phyloP scores from a whole-genome alignment of 2,888 invertebrate species.

The Dromius quadrimaculatus region DNA sequence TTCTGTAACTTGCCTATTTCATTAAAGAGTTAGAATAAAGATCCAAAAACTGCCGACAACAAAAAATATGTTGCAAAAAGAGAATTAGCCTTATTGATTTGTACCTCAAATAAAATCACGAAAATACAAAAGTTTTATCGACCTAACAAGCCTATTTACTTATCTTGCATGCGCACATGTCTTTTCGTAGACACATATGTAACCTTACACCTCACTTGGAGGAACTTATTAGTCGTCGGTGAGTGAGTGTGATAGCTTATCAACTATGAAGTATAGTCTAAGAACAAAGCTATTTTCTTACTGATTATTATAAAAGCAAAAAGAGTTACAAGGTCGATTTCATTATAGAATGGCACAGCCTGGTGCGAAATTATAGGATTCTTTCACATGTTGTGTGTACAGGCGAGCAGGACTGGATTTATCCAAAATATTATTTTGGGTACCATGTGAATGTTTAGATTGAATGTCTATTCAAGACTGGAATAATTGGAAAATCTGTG shows the following conservation, averaged over 20 bases:
- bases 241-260: conserved; percentile 14
- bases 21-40: too few relatives aligned
- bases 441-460: too few relatives aligned
- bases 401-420: conserved; percentile 9
- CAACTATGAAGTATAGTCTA: background rate
- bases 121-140: background rate
- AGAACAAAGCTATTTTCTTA: conserved; percentile 8
- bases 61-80: too few relatives aligned
- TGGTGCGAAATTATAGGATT: conserved; percentile 17
- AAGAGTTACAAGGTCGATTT: conserved; percentile 38
- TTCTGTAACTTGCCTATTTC: too few relatives aligned
- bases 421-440: too few relatives aligned
- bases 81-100: conserved; percentile 2
- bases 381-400: conserved; percentile 8
- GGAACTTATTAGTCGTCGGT: background rate
- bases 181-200: background rate
- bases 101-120: background rate
- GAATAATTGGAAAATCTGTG: too few relatives aligned
- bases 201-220: background rate
- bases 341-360: conserved; percentile 35
- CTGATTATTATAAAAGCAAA: conserved; percentile 19
- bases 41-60: too few relatives aligned
- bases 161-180: conserved; percentile 6
- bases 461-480: too few relatives aligned
- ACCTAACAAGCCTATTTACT: conserved; percentile 6